Evolutionary conservation across 2,113 vertebrate genomes (phyloP).

Genomic region (Apaloderma vittatum): DNA sequence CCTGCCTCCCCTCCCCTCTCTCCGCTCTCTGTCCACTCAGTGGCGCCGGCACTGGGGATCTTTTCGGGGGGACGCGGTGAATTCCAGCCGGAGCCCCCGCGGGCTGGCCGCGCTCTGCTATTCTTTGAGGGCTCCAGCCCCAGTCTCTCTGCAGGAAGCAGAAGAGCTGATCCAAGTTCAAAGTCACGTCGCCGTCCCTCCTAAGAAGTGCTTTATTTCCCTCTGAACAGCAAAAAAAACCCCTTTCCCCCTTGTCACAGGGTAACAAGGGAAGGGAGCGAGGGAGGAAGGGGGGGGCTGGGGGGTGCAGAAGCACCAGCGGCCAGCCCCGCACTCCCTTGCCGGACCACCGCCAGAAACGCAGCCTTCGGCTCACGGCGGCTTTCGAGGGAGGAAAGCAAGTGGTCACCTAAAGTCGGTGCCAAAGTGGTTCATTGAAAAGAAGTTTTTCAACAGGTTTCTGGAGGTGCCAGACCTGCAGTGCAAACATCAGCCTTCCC

Average conservation of each 20-base stretch:
- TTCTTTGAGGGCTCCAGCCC: slow-evolving; percentile 87
- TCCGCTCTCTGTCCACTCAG: not conserved
- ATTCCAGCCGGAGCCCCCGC: slow-evolving; percentile 73
- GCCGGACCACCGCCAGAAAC: slow-evolving; percentile 72
- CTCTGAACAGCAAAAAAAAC: slow-evolving; percentile 83
- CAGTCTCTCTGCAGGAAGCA: slow-evolving; percentile 90
- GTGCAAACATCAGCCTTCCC: not conserved
- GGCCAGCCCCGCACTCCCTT: slow-evolving; percentile 56
- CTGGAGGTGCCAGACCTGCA: slow-evolving; percentile 13
- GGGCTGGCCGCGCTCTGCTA: slow-evolving; percentile 79
- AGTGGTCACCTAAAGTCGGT: not conserved
- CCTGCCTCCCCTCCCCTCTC: not conserved
- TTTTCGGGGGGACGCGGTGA: not conserved
- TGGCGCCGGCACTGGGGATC: not conserved
- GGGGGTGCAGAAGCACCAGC: not conserved
- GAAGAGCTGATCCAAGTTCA: slow-evolving; percentile 98
- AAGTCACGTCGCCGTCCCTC: slow-evolving; percentile 92
- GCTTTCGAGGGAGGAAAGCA: not conserved
- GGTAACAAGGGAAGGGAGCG: slow-evolving; percentile 63
- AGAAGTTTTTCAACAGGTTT: slow-evolving; percentile 85
- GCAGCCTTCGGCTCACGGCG: slow-evolving; percentile 45
- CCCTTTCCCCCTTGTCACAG: slow-evolving; percentile 72
- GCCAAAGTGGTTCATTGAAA: not conserved
- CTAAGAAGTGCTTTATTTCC: slow-evolving; percentile 91
- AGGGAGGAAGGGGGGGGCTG: not conserved